phyloP scores from a whole-genome alignment of 2,113 vertebrate species.

The Nothocercus julius region DNA sequence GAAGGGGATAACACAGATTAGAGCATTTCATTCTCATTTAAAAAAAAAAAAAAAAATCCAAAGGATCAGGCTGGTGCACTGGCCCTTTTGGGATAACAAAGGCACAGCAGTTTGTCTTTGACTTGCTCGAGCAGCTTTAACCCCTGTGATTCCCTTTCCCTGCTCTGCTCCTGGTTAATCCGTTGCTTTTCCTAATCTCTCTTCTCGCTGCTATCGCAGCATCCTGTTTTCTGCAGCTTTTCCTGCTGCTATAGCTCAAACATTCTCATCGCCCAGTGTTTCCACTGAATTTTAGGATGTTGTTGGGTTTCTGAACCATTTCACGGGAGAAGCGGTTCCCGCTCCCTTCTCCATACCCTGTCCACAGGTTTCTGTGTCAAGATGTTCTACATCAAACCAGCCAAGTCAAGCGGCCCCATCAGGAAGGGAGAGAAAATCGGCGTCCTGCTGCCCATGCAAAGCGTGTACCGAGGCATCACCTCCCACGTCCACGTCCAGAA shows the following conservation, averaged over 20 bases:
- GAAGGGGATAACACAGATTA: not conserved
- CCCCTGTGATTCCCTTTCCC: not conserved
- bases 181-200: not conserved
- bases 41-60: no score
- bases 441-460: conserved; percentile 68
- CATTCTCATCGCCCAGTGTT: not conserved
- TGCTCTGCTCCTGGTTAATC: not conserved
- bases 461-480: conserved; percentile 62
- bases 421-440: conserved; percentile 72
- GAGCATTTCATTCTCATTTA: not conserved
- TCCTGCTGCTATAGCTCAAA: not conserved
- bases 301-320: not conserved
- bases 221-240: not conserved
- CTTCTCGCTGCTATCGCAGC: not conserved
- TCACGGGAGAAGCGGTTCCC: not conserved
- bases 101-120: not conserved
- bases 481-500: conserved; percentile 77
- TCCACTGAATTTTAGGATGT: not conserved
- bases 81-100: not conserved
- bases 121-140: not conserved
- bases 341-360: not conserved
- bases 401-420: conserved; percentile 41
- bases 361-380: conserved; percentile 73
- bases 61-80: not conserved
- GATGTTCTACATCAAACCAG: conserved; percentile 73